phyloP scores from a whole-genome alignment of 2,113 vertebrate genomes.

The Stegastes partitus region DNA sequence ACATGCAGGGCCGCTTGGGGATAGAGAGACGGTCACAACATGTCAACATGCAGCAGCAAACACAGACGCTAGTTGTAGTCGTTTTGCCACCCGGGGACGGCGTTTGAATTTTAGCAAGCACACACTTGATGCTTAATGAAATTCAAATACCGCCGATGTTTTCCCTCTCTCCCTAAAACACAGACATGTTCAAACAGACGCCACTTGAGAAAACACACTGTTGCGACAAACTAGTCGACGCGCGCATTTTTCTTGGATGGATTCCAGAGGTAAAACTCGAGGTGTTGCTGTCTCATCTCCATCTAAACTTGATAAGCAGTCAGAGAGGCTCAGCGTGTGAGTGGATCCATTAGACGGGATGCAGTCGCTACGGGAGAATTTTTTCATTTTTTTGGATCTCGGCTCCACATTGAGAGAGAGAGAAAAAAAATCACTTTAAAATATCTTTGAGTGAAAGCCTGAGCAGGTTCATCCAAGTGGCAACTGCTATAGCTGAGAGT shows the following conservation, averaged over 20 bases:
- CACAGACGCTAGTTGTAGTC: neutral
- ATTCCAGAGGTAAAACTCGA: conserved; percentile 6
- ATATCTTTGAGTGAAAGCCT: conserved; percentile 37
- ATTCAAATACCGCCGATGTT: conserved; percentile 5
- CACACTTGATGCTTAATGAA: conserved; percentile 12
- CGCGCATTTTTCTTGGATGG: neutral
- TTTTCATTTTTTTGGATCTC: conserved; percentile 37
- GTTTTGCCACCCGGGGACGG: neutral
- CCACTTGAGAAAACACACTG: neutral
- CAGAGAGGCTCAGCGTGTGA: conserved; percentile 12
- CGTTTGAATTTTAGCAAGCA: neutral
- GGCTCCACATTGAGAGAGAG: conserved; percentile 13
- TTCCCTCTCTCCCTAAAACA: neutral
- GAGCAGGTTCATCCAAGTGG: conserved; percentile 65
- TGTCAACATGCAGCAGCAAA: neutral
- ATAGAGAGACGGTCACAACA: neutral
- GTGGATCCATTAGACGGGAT: conserved; percentile 8
- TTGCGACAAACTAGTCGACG: neutral
- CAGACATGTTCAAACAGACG: neutral
- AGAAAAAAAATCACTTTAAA: conserved; percentile 46
- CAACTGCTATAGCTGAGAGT: neutral
- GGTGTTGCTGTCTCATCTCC: conserved; percentile 10
- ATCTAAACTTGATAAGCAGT: conserved; percentile 35
- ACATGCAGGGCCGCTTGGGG: neutral
- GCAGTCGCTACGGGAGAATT: conserved; percentile 30